phyloP scores from a whole-genome alignment of 2,888 invertebrate genomes.

The Dryomyza anilis region DNA sequence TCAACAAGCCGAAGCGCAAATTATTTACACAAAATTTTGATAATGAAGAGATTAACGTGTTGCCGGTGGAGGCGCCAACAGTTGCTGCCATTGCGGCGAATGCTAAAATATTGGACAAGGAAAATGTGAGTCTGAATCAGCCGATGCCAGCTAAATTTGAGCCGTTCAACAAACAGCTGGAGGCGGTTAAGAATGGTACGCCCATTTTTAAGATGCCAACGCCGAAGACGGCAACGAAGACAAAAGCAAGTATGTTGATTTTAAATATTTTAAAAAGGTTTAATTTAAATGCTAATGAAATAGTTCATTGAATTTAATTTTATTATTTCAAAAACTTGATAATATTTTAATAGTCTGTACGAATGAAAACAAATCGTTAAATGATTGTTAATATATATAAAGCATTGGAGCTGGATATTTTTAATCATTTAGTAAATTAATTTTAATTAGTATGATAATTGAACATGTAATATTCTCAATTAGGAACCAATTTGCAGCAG shows the following conservation, averaged over 20 bases:
- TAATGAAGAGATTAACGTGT: conserved; percentile 40
- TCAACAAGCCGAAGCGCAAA: conserved; percentile 50
- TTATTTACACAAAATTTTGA: conserved; percentile 53
- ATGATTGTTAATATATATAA: no score
- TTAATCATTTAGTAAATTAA: no score
- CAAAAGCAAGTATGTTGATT: neutral
- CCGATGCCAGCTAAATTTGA: conserved; percentile 40
- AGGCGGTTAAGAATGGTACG: conserved; percentile 43
- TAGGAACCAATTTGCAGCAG: no score
- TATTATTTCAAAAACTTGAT: no score
- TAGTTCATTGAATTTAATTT: no score
- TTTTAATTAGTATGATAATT: no score
- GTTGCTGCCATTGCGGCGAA: neutral
- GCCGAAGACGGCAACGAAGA: neutral
- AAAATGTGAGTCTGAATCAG: conserved; percentile 28
- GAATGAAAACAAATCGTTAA: no score
- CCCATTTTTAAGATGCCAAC: conserved; percentile 44
- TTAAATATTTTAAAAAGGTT: no score
- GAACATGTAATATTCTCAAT: no score
- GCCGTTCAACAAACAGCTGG: conserved; percentile 46
- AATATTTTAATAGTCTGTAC: no score
- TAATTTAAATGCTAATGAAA: no score
- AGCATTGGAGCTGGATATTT: no score
- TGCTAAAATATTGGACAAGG: conserved; percentile 27
- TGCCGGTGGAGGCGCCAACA: neutral